Percentiles rank a stretch among this genome's conserved stretches.
These are phyloP conservation scores for Tapera naevia DNA, from an alignment of 2,797 vertebrate species.

Conservation along the genomic window DNA sequence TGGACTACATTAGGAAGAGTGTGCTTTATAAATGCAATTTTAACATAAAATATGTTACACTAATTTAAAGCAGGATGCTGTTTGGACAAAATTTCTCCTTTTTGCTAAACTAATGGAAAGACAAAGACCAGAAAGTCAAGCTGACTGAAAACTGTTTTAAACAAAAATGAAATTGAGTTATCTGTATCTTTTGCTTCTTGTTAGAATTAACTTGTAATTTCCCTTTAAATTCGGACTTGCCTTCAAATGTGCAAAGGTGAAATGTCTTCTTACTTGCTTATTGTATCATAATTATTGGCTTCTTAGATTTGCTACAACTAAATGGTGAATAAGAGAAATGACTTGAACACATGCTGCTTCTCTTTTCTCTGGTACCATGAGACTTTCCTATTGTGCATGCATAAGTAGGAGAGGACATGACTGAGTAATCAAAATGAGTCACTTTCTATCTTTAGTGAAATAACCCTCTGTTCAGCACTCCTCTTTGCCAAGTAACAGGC, in stretches of 20 bases:
- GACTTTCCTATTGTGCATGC: conserved; percentile 33
- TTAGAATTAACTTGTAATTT: background rate
- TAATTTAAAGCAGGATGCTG: background rate
- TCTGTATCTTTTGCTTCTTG: background rate
- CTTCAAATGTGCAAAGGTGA: background rate
- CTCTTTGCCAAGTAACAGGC: conserved; percentile 52
- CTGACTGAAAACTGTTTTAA: background rate
- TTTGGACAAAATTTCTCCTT: background rate
- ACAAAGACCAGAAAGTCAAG: background rate
- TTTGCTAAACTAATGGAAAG: background rate
- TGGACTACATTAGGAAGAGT: background rate
- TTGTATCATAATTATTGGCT: background rate
- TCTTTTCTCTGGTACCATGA: conserved; percentile 45
- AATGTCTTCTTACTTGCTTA: background rate
- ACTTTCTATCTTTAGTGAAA: conserved; percentile 63
- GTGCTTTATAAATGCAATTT: background rate
- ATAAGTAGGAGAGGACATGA: conserved; percentile 45
- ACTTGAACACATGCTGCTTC: conserved; percentile 26
- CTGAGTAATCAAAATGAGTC: conserved; percentile 65
- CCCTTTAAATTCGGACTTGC: background rate
- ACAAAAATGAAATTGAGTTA: background rate
- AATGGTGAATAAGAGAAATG: conserved; percentile 9
- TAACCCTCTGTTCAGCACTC: conserved; percentile 60
- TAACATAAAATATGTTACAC: background rate
- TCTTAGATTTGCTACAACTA: background rate